Evolutionary conservation across 2,888 invertebrate genomes (phyloP).

Genomic region (Nymphalis polychloros): DNA sequence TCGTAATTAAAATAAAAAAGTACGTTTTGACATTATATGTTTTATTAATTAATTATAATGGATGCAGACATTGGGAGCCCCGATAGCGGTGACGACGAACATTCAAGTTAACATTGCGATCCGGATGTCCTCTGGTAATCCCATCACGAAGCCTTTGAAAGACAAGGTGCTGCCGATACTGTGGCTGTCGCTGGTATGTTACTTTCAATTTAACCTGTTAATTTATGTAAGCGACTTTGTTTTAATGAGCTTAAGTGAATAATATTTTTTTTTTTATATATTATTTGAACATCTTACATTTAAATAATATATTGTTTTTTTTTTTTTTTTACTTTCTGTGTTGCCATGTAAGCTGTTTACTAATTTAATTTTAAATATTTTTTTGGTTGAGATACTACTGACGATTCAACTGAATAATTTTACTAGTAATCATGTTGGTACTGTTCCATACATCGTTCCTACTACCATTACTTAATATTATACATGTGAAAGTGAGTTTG

Average conservation of each 20-base stretch:
- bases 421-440: too few species aligned
- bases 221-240: neutral
- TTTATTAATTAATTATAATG: neutral
- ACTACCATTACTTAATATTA: too few species aligned
- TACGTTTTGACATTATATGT: too few species aligned
- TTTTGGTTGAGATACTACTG: too few species aligned
- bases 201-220: neutral
- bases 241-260: neutral
- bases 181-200: slow-evolving; percentile 86
- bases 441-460: too few species aligned
- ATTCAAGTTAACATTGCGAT: slow-evolving; percentile 89
- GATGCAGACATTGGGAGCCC: slow-evolving; percentile 84
- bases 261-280: too few species aligned
- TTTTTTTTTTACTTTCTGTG: too few species aligned
- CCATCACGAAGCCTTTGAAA: slow-evolving; percentile 82
- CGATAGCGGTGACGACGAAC: slow-evolving; percentile 83
- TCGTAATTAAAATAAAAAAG: too few species aligned
- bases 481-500: too few species aligned
- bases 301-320: neutral
- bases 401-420: too few species aligned
- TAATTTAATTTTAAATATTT: neutral
- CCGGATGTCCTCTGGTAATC: slow-evolving; percentile 82
- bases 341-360: neutral
- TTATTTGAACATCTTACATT: neutral
- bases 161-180: slow-evolving; percentile 85